These are phyloP conservation scores for Chelonoidis abingdonii DNA, from an alignment of 2,113 vertebrate species.

Conservation along the genomic window DNA sequence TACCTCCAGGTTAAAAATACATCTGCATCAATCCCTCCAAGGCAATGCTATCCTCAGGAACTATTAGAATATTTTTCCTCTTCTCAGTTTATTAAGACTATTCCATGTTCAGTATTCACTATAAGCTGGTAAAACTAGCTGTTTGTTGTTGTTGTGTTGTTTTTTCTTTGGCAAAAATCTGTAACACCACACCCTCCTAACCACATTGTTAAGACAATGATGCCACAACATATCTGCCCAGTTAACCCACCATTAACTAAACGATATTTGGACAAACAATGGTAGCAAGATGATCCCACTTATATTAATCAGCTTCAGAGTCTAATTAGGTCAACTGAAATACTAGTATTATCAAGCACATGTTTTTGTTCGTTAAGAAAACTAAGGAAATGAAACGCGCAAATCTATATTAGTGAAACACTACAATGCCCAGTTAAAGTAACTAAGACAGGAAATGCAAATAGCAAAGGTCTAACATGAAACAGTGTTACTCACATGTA, in stretches of 20 bases:
- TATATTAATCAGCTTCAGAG: not conserved
- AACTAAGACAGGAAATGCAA: fast-evolving
- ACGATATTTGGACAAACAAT: not conserved
- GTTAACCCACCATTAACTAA: not conserved
- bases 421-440: not conserved
- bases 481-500: not conserved
- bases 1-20: not conserved
- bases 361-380: not conserved
- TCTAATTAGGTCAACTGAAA: not conserved
- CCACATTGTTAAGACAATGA: not conserved
- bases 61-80: not conserved
- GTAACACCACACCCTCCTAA: not conserved
- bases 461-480: not conserved
- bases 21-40: not conserved
- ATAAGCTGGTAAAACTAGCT: no score
- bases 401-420: not conserved
- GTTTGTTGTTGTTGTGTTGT: not conserved
- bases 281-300: not conserved
- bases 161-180: not conserved
- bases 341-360: not conserved
- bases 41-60: not conserved
- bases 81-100: no score
- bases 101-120: no score
- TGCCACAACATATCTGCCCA: not conserved
- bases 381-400: not conserved